Percentiles rank a stretch among this genome's conserved stretches.
Conservation (phyloP, 92 coral and sea anemone genomes). For the Epizoanthus stellaris region DNA sequence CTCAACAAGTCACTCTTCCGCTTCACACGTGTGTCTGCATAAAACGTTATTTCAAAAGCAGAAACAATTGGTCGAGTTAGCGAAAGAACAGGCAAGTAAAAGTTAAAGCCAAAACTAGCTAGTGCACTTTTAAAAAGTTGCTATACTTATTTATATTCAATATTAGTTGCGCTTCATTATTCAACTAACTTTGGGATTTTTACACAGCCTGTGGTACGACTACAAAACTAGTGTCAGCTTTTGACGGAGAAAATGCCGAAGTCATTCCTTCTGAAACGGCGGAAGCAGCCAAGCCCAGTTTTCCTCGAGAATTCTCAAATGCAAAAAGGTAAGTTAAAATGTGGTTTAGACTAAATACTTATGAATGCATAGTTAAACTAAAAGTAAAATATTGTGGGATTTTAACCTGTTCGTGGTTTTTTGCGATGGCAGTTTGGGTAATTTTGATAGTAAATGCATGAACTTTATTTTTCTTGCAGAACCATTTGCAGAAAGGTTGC, state of each 20-base stretch:
- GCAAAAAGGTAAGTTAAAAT: slow-evolving; percentile 12
- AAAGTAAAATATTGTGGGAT: background rate
- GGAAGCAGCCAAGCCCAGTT: slow-evolving; percentile 7
- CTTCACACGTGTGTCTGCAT: slow-evolving; percentile 40
- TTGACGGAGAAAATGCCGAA: slow-evolving; percentile 17
- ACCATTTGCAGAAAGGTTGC: slow-evolving; percentile 8
- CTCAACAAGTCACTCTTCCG: slow-evolving; percentile 36
- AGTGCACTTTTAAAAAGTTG: background rate
- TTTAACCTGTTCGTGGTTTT: background rate
- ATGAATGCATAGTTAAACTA: background rate
- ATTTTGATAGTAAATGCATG: slow-evolving; percentile 10
- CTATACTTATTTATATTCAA: background rate
- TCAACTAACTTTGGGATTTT: slow-evolving; percentile 15
- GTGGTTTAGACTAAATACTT: no score
- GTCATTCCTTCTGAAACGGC: slow-evolving; percentile 29
- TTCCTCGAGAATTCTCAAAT: slow-evolving; percentile 7
- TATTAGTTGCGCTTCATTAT: slow-evolving; percentile 11
- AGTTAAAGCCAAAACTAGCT: background rate
- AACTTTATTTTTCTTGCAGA: slow-evolving; percentile 27
- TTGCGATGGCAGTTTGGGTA: background rate
- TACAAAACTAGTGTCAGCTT: background rate
- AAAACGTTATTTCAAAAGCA: slow-evolving; percentile 7
- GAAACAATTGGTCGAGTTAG: slow-evolving; percentile 29
- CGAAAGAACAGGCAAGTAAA: slow-evolving; percentile 46
- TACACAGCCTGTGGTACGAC: background rate